Conservation (phyloP, 37 sponge, comb jelly and placozoan species). For the Spongilla lacustris region DNA sequence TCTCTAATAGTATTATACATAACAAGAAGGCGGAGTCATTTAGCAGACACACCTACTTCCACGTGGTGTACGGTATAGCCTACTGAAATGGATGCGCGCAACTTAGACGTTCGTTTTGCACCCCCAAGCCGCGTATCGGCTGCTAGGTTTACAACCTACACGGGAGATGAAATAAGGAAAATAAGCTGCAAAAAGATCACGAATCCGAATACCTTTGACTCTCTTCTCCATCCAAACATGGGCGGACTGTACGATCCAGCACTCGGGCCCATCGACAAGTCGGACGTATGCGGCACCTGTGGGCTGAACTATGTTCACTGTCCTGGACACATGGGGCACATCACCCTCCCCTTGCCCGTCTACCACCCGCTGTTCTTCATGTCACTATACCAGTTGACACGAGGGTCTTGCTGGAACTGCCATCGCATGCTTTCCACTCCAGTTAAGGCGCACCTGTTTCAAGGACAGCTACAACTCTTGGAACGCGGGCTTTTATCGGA, state of each 20-base stretch:
- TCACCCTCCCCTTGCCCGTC: conserved; percentile 90
- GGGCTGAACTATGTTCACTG: conserved; percentile 83
- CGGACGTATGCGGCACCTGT: conserved; percentile 87
- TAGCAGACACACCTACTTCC: background rate
- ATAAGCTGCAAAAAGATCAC: conserved; percentile 82
- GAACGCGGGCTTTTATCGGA: conserved; percentile 64
- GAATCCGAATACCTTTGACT: conserved; percentile 86
- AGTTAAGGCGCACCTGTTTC: conserved; percentile 26
- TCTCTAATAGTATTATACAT: too few species aligned
- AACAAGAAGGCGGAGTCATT: background rate
- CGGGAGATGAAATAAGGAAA: conserved; percentile 61
- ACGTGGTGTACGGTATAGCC: background rate
- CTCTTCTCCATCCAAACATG: conserved; percentile 73
- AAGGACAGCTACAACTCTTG: conserved; percentile 67
- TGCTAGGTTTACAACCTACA: conserved; percentile 66
- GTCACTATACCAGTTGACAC: conserved; percentile 50
- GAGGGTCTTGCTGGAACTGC: conserved; percentile 71
- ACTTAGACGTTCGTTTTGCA: conserved; percentile 44
- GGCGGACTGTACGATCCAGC: conserved; percentile 95
- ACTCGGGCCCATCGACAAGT: conserved; percentile 80
- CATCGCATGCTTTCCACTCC: conserved; percentile 62
- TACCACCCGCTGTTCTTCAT: conserved; percentile 91
- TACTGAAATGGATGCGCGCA: conserved; percentile 2
- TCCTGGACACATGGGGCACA: conserved; percentile 97
- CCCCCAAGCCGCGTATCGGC: conserved; percentile 60